Base-by-base conservation (phyloP, 2,888 invertebrate species). In the Synergus laeviventris region DNA sequence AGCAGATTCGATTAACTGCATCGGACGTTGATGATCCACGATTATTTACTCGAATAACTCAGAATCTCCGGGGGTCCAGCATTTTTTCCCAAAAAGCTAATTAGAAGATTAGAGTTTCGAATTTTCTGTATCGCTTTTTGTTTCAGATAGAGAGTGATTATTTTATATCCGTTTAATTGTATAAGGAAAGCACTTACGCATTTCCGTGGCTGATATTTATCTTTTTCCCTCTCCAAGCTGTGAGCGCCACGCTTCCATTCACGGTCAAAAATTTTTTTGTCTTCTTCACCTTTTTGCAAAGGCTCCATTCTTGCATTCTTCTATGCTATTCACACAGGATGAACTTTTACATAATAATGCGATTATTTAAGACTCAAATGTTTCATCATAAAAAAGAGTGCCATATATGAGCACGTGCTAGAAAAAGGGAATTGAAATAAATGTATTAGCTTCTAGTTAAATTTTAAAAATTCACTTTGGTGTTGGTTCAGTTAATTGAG, bases 141-240 rank as follows among this genome's bases (percentile, higher is more conserved):
- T 9, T 1, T 8, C 1, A 4, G 21, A 5, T 24, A 56, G 21
- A 56, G 18, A 56, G 56, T 21, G 56, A 56, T 24, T 56, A 56
- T 56, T 56, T 56, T 56, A 56, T 45, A 49, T 70, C 24, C 66
- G 16, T 70, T 70, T 70, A 24, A 31, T 31, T 66, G 9, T 49
- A 66, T 42, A 31, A 86, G 85, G 83, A 84, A 83, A 84, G 84
- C 84, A 85, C 84, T 84, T 85, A 70, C 84, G 84, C 84, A 84
- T 86, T 86, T 86, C 82, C 83, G 84, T 82, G 82, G 81, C 76
- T 83, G 86, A 79, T 79, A 82, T 74, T 76, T 73, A 82, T 82
- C 79, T 78, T 78, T 64, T 66, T 75, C 42, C 75, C 61, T 76
- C 74, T 75, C 64, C 78, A 56, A 60, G 77, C 70, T 74, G 75